Conservation (phyloP, 1,140 invertebrate species). For the Pogonus chalceus region DNA sequence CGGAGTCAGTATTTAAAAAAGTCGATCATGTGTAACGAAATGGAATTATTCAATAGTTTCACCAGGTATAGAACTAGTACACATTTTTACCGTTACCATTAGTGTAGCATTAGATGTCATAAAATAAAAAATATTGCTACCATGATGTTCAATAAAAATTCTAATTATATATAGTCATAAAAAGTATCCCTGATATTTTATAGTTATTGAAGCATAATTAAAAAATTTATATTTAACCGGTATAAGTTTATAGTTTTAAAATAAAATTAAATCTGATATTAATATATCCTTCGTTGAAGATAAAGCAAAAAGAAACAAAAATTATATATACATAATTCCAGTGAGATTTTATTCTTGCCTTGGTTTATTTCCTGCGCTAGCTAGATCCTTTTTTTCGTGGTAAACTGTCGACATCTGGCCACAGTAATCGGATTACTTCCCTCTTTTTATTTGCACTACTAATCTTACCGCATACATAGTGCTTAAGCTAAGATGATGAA, state of each 20-base stretch:
- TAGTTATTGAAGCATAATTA: too few relatives aligned
- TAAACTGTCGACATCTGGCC: neutral
- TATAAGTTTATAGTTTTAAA: too few relatives aligned
- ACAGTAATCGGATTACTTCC: neutral
- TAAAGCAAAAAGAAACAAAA: neutral
- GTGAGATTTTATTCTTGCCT: neutral
- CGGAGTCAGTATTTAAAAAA: conserved; percentile 1
- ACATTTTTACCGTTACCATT: too few relatives aligned
- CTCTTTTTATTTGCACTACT: neutral
- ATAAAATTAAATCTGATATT: too few relatives aligned
- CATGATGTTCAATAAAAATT: too few relatives aligned
- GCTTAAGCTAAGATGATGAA: too few relatives aligned
- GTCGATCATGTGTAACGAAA: neutral
- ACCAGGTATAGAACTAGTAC: neutral
- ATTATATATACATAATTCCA: neutral
- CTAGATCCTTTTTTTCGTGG: neutral
- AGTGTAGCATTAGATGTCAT: too few relatives aligned
- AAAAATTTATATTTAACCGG: too few relatives aligned
- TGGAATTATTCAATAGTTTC: conserved; percentile 1
- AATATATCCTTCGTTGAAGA: too few relatives aligned
- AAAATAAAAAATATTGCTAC: too few relatives aligned
- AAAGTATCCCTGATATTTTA: too few relatives aligned
- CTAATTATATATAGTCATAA: too few relatives aligned
- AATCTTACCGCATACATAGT: neutral
- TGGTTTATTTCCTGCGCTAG: neutral